Evolutionary conservation across 2,797 vertebrate species (phyloP).

Genomic region (Clangula hyemalis): DNA sequence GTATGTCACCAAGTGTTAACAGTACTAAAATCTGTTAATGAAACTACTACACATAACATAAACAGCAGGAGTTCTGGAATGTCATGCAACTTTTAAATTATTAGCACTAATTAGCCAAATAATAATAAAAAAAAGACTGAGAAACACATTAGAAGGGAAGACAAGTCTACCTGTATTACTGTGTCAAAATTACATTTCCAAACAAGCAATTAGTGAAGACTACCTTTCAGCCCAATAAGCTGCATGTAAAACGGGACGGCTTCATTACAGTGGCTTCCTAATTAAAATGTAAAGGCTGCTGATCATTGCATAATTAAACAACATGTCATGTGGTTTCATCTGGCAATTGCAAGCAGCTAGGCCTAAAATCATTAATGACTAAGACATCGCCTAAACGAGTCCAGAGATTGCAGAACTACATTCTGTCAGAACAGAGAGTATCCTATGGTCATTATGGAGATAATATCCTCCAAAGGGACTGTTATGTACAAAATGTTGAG

Average conservation of each 20-base stretch:
- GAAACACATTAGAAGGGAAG: constrained; percentile 68
- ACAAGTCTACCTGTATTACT: constrained; percentile 67
- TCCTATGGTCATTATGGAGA: constrained; percentile 67
- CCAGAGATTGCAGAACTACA: constrained; percentile 28
- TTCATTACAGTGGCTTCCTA: constrained; percentile 76
- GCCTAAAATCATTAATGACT: constrained; percentile 56
- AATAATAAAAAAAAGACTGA: constrained; percentile 65
- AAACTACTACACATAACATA: constrained; percentile 65
- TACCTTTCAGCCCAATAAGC: constrained; percentile 72
- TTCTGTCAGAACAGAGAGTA: constrained; percentile 43
- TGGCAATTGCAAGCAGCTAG: constrained; percentile 52
- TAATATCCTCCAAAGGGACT: constrained; percentile 66
- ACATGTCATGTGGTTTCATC: constrained; percentile 68
- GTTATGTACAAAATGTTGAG: constrained; percentile 49
- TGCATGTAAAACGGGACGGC: constrained; percentile 59
- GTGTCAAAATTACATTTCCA: constrained; percentile 76
- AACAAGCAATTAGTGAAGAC: constrained; percentile 80
- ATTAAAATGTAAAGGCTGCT: constrained; percentile 85
- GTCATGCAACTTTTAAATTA: constrained; percentile 75
- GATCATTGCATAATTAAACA: constrained; percentile 83
- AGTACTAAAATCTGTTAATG: constrained; percentile 72
- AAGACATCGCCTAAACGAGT: constrained; percentile 52
- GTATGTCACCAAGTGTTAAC: constrained; percentile 61
- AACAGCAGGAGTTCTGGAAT: constrained; percentile 74
- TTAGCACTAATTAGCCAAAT: constrained; percentile 81